These are phyloP conservation scores for Thelaira solivaga DNA, from an alignment of 2,888 invertebrate species.

Conservation along the genomic window DNA sequence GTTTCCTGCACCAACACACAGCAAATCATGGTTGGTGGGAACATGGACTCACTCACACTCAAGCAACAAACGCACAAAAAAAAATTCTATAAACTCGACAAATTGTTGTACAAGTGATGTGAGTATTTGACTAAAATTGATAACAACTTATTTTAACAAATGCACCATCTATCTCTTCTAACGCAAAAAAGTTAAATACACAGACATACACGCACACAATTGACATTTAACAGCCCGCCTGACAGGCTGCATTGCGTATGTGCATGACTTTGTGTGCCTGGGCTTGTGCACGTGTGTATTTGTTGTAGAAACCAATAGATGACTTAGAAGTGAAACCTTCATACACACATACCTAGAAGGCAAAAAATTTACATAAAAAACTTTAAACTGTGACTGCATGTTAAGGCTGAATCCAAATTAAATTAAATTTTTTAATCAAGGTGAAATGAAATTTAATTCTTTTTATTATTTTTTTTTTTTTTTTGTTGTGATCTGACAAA, in stretches of 20 bases:
- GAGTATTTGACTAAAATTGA: constrained; percentile 50
- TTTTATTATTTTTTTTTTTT: too few species aligned
- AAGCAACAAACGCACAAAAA: constrained; percentile 30
- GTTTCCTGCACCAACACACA: background rate
- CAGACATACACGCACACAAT: too few species aligned
- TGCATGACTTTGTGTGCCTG: too few species aligned
- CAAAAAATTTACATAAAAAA: too few species aligned
- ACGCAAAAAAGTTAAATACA: background rate
- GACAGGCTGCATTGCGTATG: too few species aligned
- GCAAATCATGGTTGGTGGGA: background rate
- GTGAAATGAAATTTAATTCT: too few species aligned
- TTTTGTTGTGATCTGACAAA: too few species aligned
- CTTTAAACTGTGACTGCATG: too few species aligned
- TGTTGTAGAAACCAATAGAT: background rate
- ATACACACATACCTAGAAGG: too few species aligned
- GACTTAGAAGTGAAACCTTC: constrained; percentile 13
- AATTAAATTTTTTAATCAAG: too few species aligned
- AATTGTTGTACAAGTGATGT: constrained; percentile 47
- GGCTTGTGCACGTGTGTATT: background rate
- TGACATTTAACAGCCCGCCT: too few species aligned
- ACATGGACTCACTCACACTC: constrained; percentile 8
- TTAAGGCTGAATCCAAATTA: too few species aligned
- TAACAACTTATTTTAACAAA: constrained; percentile 38
- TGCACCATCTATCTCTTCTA: background rate
- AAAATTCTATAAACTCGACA: constrained; percentile 32